These are phyloP conservation scores for Labeo calbasu DNA, from an alignment of 2,797 vertebrate species.

Conservation along the genomic window DNA sequence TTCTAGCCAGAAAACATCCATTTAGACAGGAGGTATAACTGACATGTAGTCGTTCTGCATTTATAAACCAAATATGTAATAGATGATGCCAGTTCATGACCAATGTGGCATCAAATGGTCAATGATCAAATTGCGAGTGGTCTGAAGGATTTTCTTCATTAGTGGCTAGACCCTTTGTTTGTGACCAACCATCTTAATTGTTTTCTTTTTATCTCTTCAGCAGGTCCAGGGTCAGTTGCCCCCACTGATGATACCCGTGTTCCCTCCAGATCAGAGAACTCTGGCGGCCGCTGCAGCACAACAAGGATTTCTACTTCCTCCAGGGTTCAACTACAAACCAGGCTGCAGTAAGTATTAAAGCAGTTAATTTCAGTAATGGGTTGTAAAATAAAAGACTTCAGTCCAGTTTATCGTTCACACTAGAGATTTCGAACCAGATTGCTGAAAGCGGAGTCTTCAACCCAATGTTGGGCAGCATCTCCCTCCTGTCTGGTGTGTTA, in stretches of 20 bases:
- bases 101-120: not conserved
- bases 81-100: not conserved
- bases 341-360: slow-evolving; percentile 92
- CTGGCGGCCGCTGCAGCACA: slow-evolving; percentile 94
- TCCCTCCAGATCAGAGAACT: slow-evolving; percentile 96
- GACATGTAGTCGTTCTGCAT: not conserved
- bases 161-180: not conserved
- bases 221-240: slow-evolving; percentile 99
- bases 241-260: slow-evolving; percentile 97
- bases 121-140: not conserved
- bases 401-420: slow-evolving; percentile 47
- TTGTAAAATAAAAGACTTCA: slow-evolving; percentile 30
- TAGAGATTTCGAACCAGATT: slow-evolving; percentile 59
- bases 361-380: slow-evolving; percentile 4
- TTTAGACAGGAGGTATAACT: not conserved
- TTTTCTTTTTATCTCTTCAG: slow-evolving; percentile 78
- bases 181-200: slow-evolving; percentile 65
- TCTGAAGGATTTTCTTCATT: not conserved
- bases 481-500: slow-evolving; percentile 56
- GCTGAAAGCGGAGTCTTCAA: slow-evolving; percentile 57
- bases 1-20: not conserved
- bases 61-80: not conserved
- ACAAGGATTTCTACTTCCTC: slow-evolving; percentile 97
- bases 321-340: slow-evolving; percentile 98
- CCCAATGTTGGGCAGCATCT: slow-evolving; percentile 55